These are phyloP conservation scores for Chondrosia reniformis DNA, from an alignment of 37 sponge, comb jelly and placozoan genomes.

Conservation along the genomic window DNA sequence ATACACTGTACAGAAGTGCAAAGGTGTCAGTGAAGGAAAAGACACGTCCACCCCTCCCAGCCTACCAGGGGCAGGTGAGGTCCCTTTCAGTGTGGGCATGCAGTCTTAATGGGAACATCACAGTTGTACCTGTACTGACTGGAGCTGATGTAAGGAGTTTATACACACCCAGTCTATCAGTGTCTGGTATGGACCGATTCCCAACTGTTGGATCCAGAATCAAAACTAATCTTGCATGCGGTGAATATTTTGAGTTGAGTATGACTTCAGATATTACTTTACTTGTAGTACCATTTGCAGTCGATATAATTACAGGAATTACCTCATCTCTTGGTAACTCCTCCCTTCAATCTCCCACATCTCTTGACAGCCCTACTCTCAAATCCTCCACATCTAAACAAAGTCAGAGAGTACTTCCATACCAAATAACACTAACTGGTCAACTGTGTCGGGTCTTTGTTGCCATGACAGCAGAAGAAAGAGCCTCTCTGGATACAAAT, in stretches of 20 bases:
- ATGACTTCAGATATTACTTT: slow-evolving; percentile 30
- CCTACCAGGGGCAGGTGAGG: slow-evolving; percentile 49
- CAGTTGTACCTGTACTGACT: background rate
- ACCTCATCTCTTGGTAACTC: background rate
- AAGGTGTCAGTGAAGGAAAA: slow-evolving; percentile 30
- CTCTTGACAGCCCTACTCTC: too few species aligned
- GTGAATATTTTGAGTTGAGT: slow-evolving; percentile 40
- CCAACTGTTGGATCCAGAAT: background rate
- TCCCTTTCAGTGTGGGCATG: slow-evolving; percentile 44
- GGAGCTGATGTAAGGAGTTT: slow-evolving; percentile 27
- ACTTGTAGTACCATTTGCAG: slow-evolving; percentile 6
- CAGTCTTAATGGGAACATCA: background rate
- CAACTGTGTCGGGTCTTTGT: slow-evolving; percentile 1
- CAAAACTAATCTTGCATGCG: slow-evolving; percentile 29
- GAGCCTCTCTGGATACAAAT: too few species aligned
- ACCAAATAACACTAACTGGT: background rate
- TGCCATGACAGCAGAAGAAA: background rate
- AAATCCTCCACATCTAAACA: background rate
- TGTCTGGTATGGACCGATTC: slow-evolving; percentile 24
- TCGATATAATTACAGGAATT: background rate
- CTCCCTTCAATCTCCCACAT: too few species aligned
- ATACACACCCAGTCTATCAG: slow-evolving; percentile 31
- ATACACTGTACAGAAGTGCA: slow-evolving; percentile 26
- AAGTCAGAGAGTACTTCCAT: background rate
- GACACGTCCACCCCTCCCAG: slow-evolving; percentile 54